A percentile compares a stretch with the other conserved stretches of the same genome.
Conservation (phyloP, 2,888 invertebrate genomes). For the Diloba caeruleocephala region DNA sequence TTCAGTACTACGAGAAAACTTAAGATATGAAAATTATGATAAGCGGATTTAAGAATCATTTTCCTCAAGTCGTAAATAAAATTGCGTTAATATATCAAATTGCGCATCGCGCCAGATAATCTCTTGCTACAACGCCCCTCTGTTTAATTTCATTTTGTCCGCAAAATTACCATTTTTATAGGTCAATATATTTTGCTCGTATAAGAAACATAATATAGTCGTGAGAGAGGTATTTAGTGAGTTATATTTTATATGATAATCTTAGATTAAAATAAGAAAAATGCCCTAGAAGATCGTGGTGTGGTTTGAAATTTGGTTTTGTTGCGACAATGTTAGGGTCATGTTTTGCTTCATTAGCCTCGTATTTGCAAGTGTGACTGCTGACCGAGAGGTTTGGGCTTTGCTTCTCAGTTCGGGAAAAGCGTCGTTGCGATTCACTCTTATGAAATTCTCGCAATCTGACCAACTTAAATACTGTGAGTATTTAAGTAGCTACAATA, state of each 20-base stretch:
- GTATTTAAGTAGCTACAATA: too few species aligned
- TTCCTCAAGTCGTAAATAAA: conserved; percentile 46
- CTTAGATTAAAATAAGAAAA: neutral
- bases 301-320: too few species aligned
- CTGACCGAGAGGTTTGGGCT: too few species aligned
- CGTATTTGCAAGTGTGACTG: too few species aligned
- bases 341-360: too few species aligned
- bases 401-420: too few species aligned
- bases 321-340: too few species aligned
- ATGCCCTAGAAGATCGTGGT: too few species aligned
- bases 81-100: conserved; percentile 52
- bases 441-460: too few species aligned
- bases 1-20: conserved; percentile 27
- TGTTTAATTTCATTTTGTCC: conserved; percentile 54
- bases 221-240: conserved; percentile 20
- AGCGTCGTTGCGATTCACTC: too few species aligned
- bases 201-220: conserved; percentile 49
- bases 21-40: conserved; percentile 35
- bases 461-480: too few species aligned
- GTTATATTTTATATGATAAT: conserved; percentile 10
- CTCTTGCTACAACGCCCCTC: conserved; percentile 36
- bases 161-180: conserved; percentile 57
- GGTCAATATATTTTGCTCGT: conserved; percentile 49
- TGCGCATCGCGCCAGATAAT: conserved; percentile 49
- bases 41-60: conserved; percentile 36